Evolutionary conservation across 2,113 vertebrate genomes (phyloP).

Genomic region (Crotophaga sulcirostris): DNA sequence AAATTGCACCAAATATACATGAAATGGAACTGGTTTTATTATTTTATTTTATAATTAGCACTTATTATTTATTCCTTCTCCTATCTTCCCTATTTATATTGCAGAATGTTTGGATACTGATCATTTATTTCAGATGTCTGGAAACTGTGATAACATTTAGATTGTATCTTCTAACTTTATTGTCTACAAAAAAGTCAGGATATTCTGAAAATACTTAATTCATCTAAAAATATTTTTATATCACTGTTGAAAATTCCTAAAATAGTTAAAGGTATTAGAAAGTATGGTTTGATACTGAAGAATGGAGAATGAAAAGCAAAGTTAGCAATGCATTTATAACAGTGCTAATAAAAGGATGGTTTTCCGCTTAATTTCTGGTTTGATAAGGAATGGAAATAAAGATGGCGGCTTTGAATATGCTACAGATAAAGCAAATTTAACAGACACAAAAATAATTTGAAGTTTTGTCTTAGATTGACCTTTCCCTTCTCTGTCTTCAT

Average conservation of each 20-base stretch:
- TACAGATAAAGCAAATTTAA: background rate
- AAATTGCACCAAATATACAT: background rate
- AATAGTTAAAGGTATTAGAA: background rate
- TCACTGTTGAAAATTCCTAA: background rate
- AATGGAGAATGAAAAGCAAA: background rate
- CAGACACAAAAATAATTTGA: background rate
- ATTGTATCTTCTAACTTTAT: background rate
- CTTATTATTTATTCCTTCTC: background rate
- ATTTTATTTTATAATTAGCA: background rate
- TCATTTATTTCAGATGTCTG: background rate
- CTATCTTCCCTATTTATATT: background rate
- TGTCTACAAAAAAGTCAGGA: background rate
- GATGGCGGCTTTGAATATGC: background rate
- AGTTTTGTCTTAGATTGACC: constrained; percentile 1
- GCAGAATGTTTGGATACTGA: background rate
- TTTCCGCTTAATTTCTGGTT: constrained; percentile 2
- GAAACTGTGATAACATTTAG: background rate
- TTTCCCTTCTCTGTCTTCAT: background rate
- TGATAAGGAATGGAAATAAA: background rate
- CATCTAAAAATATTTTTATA: background rate
- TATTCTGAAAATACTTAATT: background rate
- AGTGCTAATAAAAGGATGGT: background rate
- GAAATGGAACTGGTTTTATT: background rate
- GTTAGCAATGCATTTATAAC: background rate
- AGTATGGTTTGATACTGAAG: background rate